phyloP scores from a whole-genome alignment of 2,113 vertebrate species.

The Cyphotilapia sp. region DNA sequence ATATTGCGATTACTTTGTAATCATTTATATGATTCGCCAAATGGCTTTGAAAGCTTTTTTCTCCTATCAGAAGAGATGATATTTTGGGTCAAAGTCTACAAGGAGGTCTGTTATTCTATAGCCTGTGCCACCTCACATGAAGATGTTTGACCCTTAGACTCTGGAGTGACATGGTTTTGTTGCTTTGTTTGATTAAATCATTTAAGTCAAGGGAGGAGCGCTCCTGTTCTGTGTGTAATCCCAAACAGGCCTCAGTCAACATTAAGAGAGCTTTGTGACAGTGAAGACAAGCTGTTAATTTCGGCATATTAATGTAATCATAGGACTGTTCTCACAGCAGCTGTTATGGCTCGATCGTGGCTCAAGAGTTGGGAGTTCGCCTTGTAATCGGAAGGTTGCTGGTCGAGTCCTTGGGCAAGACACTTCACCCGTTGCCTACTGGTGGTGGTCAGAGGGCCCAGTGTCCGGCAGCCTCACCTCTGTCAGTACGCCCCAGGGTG shows the following conservation, averaged over 20 bases:
- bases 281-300: background rate
- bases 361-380: background rate
- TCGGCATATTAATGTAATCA: background rate
- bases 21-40: background rate
- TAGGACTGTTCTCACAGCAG: background rate
- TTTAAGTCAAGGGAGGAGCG: background rate
- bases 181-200: background rate
- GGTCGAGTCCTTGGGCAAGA: background rate
- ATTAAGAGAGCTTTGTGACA: background rate
- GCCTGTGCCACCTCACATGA: conserved; percentile 30
- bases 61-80: background rate
- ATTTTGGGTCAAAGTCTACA: conserved; percentile 48
- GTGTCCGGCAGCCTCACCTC: background rate
- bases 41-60: background rate
- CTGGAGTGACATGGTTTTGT: background rate
- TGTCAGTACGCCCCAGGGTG: background rate
- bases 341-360: background rate
- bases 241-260: background rate
- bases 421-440: background rate
- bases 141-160: conserved; percentile 57
- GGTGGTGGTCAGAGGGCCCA: background rate
- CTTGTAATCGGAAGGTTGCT: background rate
- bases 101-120: background rate
- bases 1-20: background rate
- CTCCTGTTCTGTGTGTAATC: background rate